phyloP scores from a whole-genome alignment of 2,797 vertebrate genomes.

The Pseudochirops cupreus region DNA sequence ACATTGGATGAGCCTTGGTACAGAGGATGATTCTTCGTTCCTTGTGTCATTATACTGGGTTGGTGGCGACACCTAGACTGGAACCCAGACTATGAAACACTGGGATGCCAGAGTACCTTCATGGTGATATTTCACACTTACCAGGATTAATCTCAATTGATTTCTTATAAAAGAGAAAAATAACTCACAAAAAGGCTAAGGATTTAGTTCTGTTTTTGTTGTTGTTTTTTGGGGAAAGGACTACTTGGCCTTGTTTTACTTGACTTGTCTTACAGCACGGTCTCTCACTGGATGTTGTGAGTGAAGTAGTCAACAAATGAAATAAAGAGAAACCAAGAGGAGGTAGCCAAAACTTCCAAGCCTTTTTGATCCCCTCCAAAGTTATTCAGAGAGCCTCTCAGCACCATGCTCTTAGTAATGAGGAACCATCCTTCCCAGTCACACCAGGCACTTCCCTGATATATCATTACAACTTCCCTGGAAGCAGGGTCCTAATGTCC shows the following conservation, averaged over 20 bases:
- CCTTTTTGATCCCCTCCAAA: neutral
- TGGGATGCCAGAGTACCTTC: neutral
- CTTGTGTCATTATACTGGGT: neutral
- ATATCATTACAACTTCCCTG: neutral
- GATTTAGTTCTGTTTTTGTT: neutral
- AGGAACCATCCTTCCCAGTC: neutral
- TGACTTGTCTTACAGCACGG: neutral
- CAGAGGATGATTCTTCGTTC: neutral
- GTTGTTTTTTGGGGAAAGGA: no score
- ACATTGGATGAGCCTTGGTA: neutral
- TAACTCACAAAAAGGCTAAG: neutral
- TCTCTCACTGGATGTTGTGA: neutral
- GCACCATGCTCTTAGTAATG: neutral
- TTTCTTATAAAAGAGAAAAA: neutral
- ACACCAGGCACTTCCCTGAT: neutral
- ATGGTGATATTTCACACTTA: neutral
- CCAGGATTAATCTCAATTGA: neutral
- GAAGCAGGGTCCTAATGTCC: neutral
- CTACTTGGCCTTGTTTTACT: neutral
- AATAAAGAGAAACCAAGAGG: neutral
- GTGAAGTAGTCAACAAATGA: neutral
- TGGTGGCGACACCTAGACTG: neutral
- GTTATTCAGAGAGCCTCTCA: neutral
- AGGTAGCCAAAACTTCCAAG: neutral
- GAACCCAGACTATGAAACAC: neutral